Conservation (phyloP, 2,888 invertebrate genomes). For the Thymelicus acteon region DNA sequence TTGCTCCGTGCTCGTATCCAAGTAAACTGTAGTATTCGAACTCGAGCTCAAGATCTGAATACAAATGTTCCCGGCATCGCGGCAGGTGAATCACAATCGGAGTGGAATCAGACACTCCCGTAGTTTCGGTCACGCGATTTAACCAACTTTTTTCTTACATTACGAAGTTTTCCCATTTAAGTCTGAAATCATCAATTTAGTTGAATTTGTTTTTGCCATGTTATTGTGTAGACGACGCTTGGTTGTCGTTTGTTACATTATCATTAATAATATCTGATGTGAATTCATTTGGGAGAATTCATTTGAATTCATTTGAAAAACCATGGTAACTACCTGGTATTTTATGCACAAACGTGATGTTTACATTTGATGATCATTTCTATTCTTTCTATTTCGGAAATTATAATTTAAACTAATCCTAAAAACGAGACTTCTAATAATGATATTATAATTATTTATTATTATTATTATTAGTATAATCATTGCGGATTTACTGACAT, state of each 20-base stretch:
- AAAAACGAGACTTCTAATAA: too few relatives aligned
- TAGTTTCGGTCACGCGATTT: slow-evolving; percentile 37
- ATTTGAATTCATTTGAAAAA: too few relatives aligned
- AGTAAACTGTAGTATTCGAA: background rate
- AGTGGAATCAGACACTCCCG: slow-evolving; percentile 6
- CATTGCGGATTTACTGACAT: too few relatives aligned
- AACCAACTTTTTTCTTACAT: slow-evolving; percentile 20
- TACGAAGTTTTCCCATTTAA: slow-evolving; percentile 41
- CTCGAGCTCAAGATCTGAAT: slow-evolving; percentile 20
- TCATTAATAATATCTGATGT: background rate
- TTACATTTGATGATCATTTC: too few relatives aligned
- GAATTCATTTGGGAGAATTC: background rate
- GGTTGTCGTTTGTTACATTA: background rate
- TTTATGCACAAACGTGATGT: too few relatives aligned
- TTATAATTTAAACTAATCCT: too few relatives aligned
- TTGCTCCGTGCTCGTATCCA: slow-evolving; percentile 5
- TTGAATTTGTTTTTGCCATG: background rate
- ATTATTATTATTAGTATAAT: too few relatives aligned
- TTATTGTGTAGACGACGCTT: background rate
- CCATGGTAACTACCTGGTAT: too few relatives aligned
- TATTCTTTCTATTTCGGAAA: too few relatives aligned
- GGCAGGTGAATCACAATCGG: slow-evolving; percentile 24
- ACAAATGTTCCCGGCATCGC: slow-evolving; percentile 18
- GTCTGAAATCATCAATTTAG: slow-evolving; percentile 12
- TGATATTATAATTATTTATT: too few relatives aligned